Base-by-base conservation (phyloP, 2,113 vertebrate species). In the Gymnarchus niloticus region DNA sequence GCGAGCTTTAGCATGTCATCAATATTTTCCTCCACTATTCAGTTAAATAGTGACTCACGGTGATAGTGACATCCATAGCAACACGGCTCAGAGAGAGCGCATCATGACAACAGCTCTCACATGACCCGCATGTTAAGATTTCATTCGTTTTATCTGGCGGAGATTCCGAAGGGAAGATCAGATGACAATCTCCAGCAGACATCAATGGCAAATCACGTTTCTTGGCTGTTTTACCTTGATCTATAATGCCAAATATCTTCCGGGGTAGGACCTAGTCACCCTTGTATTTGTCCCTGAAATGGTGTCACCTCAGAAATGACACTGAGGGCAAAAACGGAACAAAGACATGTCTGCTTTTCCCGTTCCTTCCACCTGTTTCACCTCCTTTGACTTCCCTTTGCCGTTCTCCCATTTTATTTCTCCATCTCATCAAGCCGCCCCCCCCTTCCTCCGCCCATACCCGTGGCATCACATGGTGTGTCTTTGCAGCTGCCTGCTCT, bases 401-500 rank as follows among this genome's bases (percentile, higher is more conserved):
- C 37, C 7, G 49, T 46, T 28, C 6, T 46, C 10, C 52, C 6
- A 2, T 37, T 21, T 84, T 41, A n/a, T 48, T 49, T 28, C 52
- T 25, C 14, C 52, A 52, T 19, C 49, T 48, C 52, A 25, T 37
- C 51, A 21, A 48, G 33, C 49, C 51, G 41, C 1, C 56, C 19
- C 33, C 28, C 52, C 41, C 77, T 41, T 77, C 19, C 80, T 49
- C 23, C 28, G 9, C 19, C 85, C 28, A 41, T 25, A 81, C 84
- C 37, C 23, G 80, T 56, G 77, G 56, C 76, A 73, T 73, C 41
- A 37, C 28, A 1, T 56, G 85, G 85, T 8, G 44, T 78, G 56
- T 52, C 49, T 33, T 10, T 56, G 51, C 83, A 9, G 19, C 46
- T 65, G 28, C 80, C 85, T 88, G 87, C 83, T 90, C 87, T 86